Evolutionary conservation across 1,140 invertebrate genomes (phyloP), one percentile per base, ranked within the genome.

Genomic region (Drosophila watanabei): DNA sequence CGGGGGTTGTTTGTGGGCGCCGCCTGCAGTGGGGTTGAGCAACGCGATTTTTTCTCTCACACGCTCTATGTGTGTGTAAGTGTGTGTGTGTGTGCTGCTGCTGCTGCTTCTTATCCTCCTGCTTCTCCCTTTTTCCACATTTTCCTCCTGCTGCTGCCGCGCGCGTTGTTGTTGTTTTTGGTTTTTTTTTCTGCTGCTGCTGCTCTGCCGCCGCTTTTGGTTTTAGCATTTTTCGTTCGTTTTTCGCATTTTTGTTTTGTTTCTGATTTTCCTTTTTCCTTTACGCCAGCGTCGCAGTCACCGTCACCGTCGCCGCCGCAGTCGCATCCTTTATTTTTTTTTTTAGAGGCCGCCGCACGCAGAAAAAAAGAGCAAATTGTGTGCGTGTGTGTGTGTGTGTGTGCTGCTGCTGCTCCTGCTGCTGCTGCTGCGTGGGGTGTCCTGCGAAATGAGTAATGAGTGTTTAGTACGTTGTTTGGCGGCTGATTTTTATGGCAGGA

Each of bases 221-320:
- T 78, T 88, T 88, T 83, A 77, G 62, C 63, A 83, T 87, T 87
- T 87, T 87, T 87, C 68, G 75, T 82, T 88, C 79, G 64, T 87
- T 84, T 78, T 78, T 78, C 62, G 61, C 66, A 82, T 87, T 85
- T 88, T 83, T 88, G 84, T 88, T 87, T 87, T 87, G 83, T 87
- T 82, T 87, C 79, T 82, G 83, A 78, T 85, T 82, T 79, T 90
- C 63, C 70, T 41, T 75, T 66, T 77, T 48, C 52, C 43, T 66
- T 75, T 58, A 10, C 41, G 64, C 11, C 30, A 18, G 69, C 52
- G 16, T 30, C 54, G 57, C 60, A 24, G 60, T 49, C 43, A 28
- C 5, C 8, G 73, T 16, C 49, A 54, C 70, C 32, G 46, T 14
- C 24, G 20, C 70, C 56, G 56, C 62, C 76, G 81, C 73, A 48